Evolutionary conservation across 1,140 invertebrate genomes (phyloP), one percentile per base, ranked within the genome.

Genomic region (Prorops nasuta): DNA sequence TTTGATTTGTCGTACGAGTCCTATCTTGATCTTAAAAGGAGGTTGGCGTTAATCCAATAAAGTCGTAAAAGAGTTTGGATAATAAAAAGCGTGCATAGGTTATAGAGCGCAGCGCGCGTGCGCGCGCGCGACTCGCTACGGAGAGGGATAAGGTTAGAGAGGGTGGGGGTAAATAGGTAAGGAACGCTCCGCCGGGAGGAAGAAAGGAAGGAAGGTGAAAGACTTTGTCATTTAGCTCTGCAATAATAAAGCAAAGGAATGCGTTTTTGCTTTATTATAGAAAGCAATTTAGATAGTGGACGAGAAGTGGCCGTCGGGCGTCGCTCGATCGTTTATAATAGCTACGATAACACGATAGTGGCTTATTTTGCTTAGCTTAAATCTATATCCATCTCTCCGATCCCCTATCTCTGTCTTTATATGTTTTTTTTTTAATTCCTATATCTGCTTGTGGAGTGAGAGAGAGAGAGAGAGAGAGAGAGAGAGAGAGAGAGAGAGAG

Each of bases 211-310:
- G 32, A 35, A 44, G 18, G 35, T 34, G 18, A 18, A 18, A 44
- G 35, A 36, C 43, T 20, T 34, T 22, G 36, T 52, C 49, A 46
- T 58, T n/a, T 52, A 56, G 32, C 28, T 35, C n/a, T 38, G 44
- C 46, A 49, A 64, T 53, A 56, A 64, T 62, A 59, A 57, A 64
- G 45, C 41, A 45, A 17, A 52, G 43, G 56, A 64, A 64, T 57
- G 59, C 58, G 43, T 59, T 56, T n/a, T 60, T 55, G 53, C 58
- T 61, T 62, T 56, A 62, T 64, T 59, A 59, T 59, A 59, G 58
- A 66, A 64, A 62, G 56, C 59, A 56, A 60, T 64, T 59, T 60
- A 55, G 63, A 62, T 62, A 66, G 46, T 58, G 32, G 44, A 22
- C 16, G 45, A 42, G 39, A 37, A 48, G 38, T 38, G 24, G 19